These are phyloP conservation scores for Synanthedon vespiformis DNA, from an alignment of 2,888 invertebrate genomes.

Conservation along the genomic window DNA sequence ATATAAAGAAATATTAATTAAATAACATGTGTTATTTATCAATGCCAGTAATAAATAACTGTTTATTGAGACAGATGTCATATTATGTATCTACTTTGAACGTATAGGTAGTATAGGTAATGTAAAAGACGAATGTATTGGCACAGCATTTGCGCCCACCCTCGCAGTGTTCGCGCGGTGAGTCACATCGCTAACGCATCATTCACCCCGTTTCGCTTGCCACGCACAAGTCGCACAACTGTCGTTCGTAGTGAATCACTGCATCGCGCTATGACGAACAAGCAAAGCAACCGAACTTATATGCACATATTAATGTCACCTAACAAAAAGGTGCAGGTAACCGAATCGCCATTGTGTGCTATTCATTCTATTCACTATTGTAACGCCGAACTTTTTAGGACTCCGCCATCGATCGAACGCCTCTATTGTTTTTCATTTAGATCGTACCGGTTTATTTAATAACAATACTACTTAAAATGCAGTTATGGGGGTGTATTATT, in stretches of 20 bases:
- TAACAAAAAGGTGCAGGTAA: slow-evolving; percentile 32
- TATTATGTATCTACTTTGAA: slow-evolving; percentile 18
- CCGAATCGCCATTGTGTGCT: slow-evolving; percentile 62
- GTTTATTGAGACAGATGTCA: slow-evolving; percentile 18
- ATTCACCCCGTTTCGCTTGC: slow-evolving; percentile 8
- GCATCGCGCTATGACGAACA: slow-evolving; percentile 10
- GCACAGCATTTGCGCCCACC: slow-evolving; percentile 14
- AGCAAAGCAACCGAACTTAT: slow-evolving; percentile 21
- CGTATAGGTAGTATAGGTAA: slow-evolving; percentile 45
- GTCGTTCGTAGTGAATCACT: slow-evolving; percentile 32
- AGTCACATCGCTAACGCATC: slow-evolving; percentile 17
- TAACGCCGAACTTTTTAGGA: slow-evolving; percentile 57
- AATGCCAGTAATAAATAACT: slow-evolving; percentile 23
- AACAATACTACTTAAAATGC: too few relatives aligned
- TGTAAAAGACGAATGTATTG: slow-evolving; percentile 36
- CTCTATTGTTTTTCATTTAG: slow-evolving; percentile 43
- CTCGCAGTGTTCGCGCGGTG: slow-evolving; percentile 14
- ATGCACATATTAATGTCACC: slow-evolving; percentile 48
- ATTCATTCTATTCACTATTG: slow-evolving; percentile 41
- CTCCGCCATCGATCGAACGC: slow-evolving; percentile 52
- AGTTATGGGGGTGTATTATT: background rate
- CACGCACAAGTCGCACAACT: slow-evolving; percentile 38
- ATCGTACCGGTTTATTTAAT: slow-evolving; percentile 40
- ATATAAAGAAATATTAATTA: too few relatives aligned
- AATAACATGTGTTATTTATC: slow-evolving; percentile 14